A percentile compares a stretch with the other conserved stretches of the same genome.
Evolutionary conservation across 2,113 vertebrate species (phyloP).

Genomic region (Dasyornis broadbenti): DNA sequence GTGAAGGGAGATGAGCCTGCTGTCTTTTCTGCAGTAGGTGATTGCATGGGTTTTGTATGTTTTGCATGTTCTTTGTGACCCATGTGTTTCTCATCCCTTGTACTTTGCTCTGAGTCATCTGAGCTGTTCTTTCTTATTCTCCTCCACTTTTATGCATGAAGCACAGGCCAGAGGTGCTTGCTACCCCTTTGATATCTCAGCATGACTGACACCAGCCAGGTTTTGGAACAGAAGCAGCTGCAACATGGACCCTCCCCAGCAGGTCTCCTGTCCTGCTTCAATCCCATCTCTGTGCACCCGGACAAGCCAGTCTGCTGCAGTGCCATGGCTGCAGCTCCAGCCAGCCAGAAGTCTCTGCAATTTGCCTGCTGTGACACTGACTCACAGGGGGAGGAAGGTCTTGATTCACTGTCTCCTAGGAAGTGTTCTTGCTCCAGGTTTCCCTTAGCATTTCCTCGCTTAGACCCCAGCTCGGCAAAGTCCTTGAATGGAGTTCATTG

Average conservation of each 20-base stretch:
- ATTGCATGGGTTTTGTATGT: background rate
- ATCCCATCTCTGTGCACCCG: fast-evolving
- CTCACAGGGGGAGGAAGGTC: constrained; percentile 14
- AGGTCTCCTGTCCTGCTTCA: background rate
- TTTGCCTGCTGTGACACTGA: constrained; percentile 38
- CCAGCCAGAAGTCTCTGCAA: background rate
- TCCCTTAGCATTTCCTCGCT: background rate
- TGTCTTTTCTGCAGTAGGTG: background rate
- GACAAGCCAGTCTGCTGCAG: background rate
- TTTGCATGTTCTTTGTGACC: background rate
- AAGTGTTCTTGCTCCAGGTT: constrained; percentile 26
- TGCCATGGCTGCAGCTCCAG: background rate
- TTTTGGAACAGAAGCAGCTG: background rate
- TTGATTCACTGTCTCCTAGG: constrained; percentile 29
- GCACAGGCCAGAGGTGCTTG: background rate
- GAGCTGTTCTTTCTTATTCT: background rate
- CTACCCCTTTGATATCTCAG: background rate
- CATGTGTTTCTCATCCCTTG: background rate
- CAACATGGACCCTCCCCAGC: background rate
- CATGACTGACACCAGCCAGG: background rate
- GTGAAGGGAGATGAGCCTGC: background rate
- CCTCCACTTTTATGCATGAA: background rate
- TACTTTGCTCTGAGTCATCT: background rate
- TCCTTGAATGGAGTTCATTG: background rate
- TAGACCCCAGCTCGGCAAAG: background rate